These are phyloP conservation scores for Coreoperca whiteheadi DNA, from an alignment of 2,113 vertebrate genomes.

Conservation along the genomic window DNA sequence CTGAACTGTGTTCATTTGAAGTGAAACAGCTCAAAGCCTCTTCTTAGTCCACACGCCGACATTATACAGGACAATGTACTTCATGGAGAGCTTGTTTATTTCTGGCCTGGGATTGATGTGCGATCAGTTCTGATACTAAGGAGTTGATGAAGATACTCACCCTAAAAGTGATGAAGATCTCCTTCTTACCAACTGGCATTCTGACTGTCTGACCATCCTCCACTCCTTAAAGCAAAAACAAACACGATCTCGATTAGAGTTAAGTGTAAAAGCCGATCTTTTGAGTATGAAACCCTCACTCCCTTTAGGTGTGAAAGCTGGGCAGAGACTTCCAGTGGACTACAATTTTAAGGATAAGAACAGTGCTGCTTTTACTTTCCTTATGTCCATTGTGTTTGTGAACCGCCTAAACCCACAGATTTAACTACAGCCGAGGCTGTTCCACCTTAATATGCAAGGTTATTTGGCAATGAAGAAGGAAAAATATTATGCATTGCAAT, in stretches of 20 bases:
- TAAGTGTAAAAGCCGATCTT: background rate
- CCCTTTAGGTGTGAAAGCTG: background rate
- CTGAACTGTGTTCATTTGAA: background rate
- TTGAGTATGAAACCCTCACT: background rate
- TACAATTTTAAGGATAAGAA: background rate
- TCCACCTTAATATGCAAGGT: background rate
- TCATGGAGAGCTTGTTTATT: background rate
- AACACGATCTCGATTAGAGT: background rate
- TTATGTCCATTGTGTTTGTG: background rate
- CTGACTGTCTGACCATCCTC: constrained; percentile 97
- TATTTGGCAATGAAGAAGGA: background rate
- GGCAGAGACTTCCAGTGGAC: background rate
- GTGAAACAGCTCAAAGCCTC: constrained; percentile 10
- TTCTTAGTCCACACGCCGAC: background rate
- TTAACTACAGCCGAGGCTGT: background rate
- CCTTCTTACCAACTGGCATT: constrained; percentile 96
- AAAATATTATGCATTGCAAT: background rate
- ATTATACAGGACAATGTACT: background rate
- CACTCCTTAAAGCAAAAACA: constrained; percentile 84
- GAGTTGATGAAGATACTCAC: constrained; percentile 77
- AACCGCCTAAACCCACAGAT: background rate
- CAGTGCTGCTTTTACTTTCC: background rate
- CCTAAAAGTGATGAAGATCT: constrained; percentile 96
- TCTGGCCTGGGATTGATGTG: background rate
- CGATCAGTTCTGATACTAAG: background rate